Base-by-base conservation (phyloP, 64 coral and sea anemone species). In the Pocillopora verrucosa region DNA sequence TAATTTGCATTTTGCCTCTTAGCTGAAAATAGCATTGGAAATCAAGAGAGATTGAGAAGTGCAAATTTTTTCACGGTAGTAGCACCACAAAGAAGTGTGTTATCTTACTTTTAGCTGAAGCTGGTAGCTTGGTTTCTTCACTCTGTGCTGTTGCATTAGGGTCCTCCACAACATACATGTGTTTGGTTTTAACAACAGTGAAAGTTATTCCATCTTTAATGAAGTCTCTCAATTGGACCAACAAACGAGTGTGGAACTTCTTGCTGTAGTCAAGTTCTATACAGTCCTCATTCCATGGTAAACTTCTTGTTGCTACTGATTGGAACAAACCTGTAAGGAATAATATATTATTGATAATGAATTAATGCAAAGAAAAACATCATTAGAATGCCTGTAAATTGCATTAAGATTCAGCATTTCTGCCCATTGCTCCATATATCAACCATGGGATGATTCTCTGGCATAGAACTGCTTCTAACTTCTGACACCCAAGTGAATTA, bases 121-220 rank as follows among this genome's bases (percentile, higher is more conserved):
- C 24, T 74, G 30, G 69, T 16, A 60, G 61, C 30, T 60, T 65
- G 63, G 16, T 74, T 79, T 90, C 88, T n/a, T 57, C 88, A 59
- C 72, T 67, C 7, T 80, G 58, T 36, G 51, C 41, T 51, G 41
- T 41, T 37, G 80, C 84, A 81, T 91, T 99, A 25, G 97, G 97
- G 57, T 99, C 91, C 74, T 99, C 97, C 64, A 92, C 65, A 16
- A 99, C 97, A 68, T 95, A 99, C 14, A 92, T 93, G 58, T 95
- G 94, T 73, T 93, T 99, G 17, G 94, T 92, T 83, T 92, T 92
- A 79, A 99, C 76, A 2, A 99, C 80, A 58, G 65, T 80, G 36
- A 99, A 93, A 10, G 88, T 75, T n/a, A 99, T 90, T 61, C 94
- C 97, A 58, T 95, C 64, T 58, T 95, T 76, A 16, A 99, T 73